These are phyloP conservation scores for Nephila pilipes DNA, from an alignment of 1,140 invertebrate species.

Conservation along the genomic window DNA sequence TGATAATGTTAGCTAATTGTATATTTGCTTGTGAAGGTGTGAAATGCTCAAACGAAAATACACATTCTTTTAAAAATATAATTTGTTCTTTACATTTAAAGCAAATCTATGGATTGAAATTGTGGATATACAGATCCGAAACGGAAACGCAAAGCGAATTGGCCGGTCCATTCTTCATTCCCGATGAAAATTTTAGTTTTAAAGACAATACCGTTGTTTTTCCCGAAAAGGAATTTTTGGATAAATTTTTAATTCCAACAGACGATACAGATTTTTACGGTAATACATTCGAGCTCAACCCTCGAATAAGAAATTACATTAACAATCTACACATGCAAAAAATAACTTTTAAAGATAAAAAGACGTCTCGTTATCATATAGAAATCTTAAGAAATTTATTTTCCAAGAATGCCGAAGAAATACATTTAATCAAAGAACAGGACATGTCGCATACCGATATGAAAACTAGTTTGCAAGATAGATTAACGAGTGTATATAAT, in stretches of 20 bases:
- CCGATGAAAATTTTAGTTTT: conserved; percentile 6
- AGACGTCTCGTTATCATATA: background rate
- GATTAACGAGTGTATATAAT: background rate
- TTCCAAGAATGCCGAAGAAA: background rate
- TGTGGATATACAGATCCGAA: background rate
- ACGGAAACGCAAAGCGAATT: background rate
- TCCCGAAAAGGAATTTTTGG: background rate
- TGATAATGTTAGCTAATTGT: background rate
- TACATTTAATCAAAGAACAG: background rate
- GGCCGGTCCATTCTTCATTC: background rate
- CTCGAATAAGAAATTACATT: background rate
- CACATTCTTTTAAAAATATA: background rate
- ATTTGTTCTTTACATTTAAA: background rate
- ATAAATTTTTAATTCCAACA: background rate
- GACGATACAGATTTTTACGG: background rate
- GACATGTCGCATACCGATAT: background rate
- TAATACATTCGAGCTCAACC: background rate
- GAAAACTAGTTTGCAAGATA: background rate
- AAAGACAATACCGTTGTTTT: background rate
- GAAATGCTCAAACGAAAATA: background rate
- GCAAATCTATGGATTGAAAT: background rate
- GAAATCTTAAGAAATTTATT: background rate
- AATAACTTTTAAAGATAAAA: background rate
- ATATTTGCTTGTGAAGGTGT: background rate
- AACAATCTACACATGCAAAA: background rate